Evolutionary conservation across 1,140 invertebrate genomes (phyloP), one percentile per base, ranked within the genome.

Genomic region (Panagrolaimus sp.): DNA sequence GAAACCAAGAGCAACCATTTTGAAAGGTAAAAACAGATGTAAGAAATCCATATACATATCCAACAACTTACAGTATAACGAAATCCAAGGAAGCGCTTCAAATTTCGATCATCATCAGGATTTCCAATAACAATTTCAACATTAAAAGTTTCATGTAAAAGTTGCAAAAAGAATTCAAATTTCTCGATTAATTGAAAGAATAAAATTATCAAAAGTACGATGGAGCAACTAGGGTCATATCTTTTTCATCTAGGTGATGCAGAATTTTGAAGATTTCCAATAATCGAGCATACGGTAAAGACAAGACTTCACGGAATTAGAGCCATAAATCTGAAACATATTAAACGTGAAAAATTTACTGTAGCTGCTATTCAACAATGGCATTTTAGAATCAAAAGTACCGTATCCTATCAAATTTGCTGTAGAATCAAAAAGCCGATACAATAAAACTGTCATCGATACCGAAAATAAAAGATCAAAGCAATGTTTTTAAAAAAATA

Each of bases 101-200:
- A 32, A 45, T 43, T 24, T 14, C 47, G n/a, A 32, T 75, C 47
- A n/a, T 17, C 64, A 14, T 63, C 52, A 17, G 44, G 44, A 12
- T 17, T 26, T 3, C 65, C 74, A 17, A 65, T 32, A 12, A 73
- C 67, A 46, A 73, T 68, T 32, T 28, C 17, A 38, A 76, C 1
- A 6, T 44, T 64, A 38, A 77, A 76, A 48, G 74, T 75, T 28
- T 26, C 38, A 15, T 71, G 28, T n/a, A 76, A 46, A 26, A 76
- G 55, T 63, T 76, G 55, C 21, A 76, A 44, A 48, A 78, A 73
- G 17, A 77, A 21, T 43, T 75, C 74, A 44, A 69, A 66, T 55
- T 72, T 76, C 24, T 71, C 67, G 43, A 77, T 28, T n/a, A 63
- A 48, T 26, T 76, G 64, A 6, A 76, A 15, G 14, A 63, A 32